Percentiles rank a stretch among this genome's conserved stretches.
Conservation (phyloP, 2,113 vertebrate species). For the Uria aalge region DNA sequence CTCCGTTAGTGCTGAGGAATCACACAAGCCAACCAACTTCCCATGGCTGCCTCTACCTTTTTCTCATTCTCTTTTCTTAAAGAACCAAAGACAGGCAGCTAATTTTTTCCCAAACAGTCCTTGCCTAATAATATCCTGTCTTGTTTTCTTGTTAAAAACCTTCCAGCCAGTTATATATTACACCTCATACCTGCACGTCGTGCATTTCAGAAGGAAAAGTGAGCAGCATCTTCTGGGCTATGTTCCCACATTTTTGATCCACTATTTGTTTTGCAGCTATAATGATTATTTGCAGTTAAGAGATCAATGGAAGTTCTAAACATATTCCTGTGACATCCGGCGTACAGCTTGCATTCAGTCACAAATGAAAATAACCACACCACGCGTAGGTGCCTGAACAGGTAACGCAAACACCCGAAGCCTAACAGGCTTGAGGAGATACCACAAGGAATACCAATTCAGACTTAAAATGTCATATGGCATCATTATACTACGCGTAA, state of each 20-base stretch:
- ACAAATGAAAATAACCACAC: constrained; percentile 37
- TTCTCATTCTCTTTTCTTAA: background rate
- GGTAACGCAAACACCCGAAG: background rate
- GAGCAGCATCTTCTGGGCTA: background rate
- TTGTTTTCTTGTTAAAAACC: background rate
- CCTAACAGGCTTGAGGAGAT: constrained; percentile 2
- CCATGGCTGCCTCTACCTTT: background rate
- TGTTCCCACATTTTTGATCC: background rate
- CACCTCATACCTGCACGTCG: constrained; percentile 9
- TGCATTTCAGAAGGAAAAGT: constrained; percentile 12
- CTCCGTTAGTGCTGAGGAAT: background rate
- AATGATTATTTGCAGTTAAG: constrained; percentile 61
- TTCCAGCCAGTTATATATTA: background rate
- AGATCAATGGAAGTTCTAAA: constrained; percentile 66
- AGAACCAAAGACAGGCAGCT: background rate
- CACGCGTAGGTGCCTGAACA: background rate
- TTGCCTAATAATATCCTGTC: background rate
- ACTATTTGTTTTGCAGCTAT: constrained; percentile 42
- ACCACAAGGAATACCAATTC: constrained; percentile 43
- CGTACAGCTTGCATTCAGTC: background rate
- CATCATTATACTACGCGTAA: background rate
- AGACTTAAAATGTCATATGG: constrained; percentile 29
- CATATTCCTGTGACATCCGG: constrained; percentile 46
- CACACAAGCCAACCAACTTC: background rate
- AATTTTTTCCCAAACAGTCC: background rate